Evolutionary conservation across 92 coral and sea anemone species (phyloP).

Genomic region (Zoanthus sansibaricus): DNA sequence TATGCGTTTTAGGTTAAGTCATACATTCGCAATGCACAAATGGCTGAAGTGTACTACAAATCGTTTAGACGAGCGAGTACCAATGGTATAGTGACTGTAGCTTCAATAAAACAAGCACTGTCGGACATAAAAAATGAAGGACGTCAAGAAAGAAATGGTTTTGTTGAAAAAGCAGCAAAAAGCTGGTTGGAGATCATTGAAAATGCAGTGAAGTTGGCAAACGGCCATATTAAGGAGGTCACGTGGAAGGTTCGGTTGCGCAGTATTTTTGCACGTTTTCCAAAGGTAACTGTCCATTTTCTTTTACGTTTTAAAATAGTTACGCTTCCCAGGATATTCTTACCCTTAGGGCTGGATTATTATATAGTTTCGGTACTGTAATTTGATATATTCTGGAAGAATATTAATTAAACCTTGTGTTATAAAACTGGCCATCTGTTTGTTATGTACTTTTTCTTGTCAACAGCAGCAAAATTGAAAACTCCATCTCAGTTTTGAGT

Average conservation of each 20-base stretch:
- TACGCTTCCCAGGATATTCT: too few relatives aligned
- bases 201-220: background rate
- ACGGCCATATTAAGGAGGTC: background rate
- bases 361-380: too few relatives aligned
- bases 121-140: background rate
- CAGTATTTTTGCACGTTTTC: background rate
- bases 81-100: background rate
- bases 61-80: background rate
- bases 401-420: too few relatives aligned
- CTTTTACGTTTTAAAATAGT: background rate
- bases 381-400: too few relatives aligned
- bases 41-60: background rate
- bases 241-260: background rate
- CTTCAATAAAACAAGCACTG: background rate
- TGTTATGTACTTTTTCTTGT: too few relatives aligned
- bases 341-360: too few relatives aligned
- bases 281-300: background rate
- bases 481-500: too few relatives aligned
- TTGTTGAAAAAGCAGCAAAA: background rate
- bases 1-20: background rate
- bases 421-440: too few relatives aligned
- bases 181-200: background rate
- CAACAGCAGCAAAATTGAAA: too few relatives aligned
- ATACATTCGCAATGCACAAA: background rate
- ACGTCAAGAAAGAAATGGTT: background rate